Base-by-base conservation (phyloP, 2,797 vertebrate genomes). In the Amazona ochrocephala region DNA sequence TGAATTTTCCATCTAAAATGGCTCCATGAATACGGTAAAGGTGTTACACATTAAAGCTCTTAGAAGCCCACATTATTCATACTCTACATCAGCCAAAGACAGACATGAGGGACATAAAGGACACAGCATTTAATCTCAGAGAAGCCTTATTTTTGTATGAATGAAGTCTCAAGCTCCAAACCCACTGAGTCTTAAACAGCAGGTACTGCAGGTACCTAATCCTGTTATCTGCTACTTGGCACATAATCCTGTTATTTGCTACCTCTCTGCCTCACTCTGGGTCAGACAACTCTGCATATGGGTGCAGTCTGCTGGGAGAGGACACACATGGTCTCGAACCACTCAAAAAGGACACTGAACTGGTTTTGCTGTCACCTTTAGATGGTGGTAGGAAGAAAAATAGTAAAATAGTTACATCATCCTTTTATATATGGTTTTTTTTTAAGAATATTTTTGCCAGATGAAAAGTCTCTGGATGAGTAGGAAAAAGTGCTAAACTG, bases 251-350 rank as follows among this genome's bases (percentile, higher is more conserved):
- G 16, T 32, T 71, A 30, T 64, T 54, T 72, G 10, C 29, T 45
- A 21, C 60, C 42, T 83, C 5, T 51, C 23, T 76, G 18, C 37
- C 41, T 4, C 9, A 2, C 42, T 30, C 18, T 39, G 45, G 29
- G 10, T 81, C 66, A 68, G 32, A 53, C 5, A 8, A 6, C 32
- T 37, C 60, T 37, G 42, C 20, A 34, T 20, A 11, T 7, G 5
- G 48, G 26, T 74, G 27, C 48, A 34, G 0, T 7, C 26, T 81
- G 10, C 80, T 64, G 29, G 24, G 27, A 65, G 18, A 66, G 19
- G 20, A 22, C 5, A 11, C 7, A 0, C 0, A 2, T 30, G 29
- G 27, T 72, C 30, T 0, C n/a, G 34, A 92, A 32, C 9, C 7
- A 45, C 50, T 73, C 42, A 23, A n/a, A 74, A 60, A 56, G 15